Evolutionary conservation across 2,888 invertebrate species (phyloP).

Genomic region (Eustalomyia histrio): DNA sequence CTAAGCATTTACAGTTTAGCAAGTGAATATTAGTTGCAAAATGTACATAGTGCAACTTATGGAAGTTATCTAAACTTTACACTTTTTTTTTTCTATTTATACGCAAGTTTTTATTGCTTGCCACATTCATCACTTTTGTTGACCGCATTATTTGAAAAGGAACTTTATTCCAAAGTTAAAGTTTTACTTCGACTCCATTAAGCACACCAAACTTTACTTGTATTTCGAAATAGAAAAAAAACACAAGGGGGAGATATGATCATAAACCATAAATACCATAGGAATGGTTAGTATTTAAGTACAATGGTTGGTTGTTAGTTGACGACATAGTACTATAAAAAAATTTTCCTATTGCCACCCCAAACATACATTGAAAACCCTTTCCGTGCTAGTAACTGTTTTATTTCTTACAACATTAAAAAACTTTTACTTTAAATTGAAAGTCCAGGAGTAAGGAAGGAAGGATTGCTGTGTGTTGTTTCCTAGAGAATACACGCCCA

Average conservation of each 20-base stretch:
- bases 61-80: slow-evolving; percentile 63
- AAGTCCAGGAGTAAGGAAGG: slow-evolving; percentile 6
- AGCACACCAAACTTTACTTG: slow-evolving; percentile 55
- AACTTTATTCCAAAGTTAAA: slow-evolving; percentile 51
- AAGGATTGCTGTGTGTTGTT: slow-evolving; percentile 18
- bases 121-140: slow-evolving; percentile 64
- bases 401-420: slow-evolving; percentile 18
- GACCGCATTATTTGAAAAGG: slow-evolving; percentile 63
- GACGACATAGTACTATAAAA: slow-evolving; percentile 45
- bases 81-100: slow-evolving; percentile 37
- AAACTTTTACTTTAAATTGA: slow-evolving; percentile 50
- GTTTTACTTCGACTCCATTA: slow-evolving; percentile 65
- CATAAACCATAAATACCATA: neutral
- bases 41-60: slow-evolving; percentile 55
- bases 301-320: slow-evolving; percentile 4
- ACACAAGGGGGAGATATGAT: neutral
- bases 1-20: slow-evolving; percentile 38
- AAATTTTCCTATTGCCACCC: slow-evolving; percentile 33
- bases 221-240: neutral
- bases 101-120: slow-evolving; percentile 61
- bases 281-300: neutral
- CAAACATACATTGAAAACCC: slow-evolving; percentile 2
- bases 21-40: slow-evolving; percentile 60
- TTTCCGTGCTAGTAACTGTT: slow-evolving; percentile 3
- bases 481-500: slow-evolving; percentile 44